Conservation (phyloP, 2,113 vertebrate species). For the Lates calcarifer region DNA sequence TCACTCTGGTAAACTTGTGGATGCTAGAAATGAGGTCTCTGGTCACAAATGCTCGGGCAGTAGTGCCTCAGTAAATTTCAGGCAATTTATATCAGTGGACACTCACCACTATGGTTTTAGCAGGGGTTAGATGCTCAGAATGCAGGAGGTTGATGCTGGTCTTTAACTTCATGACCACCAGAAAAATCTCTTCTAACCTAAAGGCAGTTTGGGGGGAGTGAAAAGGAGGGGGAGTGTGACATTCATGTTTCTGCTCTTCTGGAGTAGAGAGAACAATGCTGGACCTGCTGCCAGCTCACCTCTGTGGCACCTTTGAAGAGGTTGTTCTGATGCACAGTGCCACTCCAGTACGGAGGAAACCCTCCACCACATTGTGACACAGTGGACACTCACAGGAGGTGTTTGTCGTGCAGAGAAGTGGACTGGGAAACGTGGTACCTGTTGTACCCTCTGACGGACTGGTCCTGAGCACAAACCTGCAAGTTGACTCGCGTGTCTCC, state of each 20-base stretch:
- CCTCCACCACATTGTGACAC: constrained; percentile 2
- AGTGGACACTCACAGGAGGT: constrained; percentile 7
- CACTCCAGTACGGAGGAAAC: constrained; percentile 10
- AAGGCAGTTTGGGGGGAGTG: not conserved
- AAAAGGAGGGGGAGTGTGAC: no score
- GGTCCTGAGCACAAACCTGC: not conserved
- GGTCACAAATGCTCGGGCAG: no score
- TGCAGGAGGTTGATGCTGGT: not conserved
- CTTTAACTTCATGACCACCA: not conserved
- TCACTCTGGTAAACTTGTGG: no score
- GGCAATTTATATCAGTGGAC: no score
- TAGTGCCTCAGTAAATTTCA: no score
- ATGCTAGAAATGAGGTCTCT: no score
- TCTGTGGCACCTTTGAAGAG: constrained; percentile 37
- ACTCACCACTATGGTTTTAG: no score
- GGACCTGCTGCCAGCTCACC: constrained; percentile 9
- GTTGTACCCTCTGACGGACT: not conserved
- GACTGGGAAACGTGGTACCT: constrained; percentile 11
- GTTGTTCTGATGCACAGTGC: constrained; percentile 12
- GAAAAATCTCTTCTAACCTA: not conserved
- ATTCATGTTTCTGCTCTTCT: no score
- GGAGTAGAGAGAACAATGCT: not conserved
- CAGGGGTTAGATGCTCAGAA: no score
- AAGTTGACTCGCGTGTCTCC: not conserved
- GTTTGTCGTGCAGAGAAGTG: not conserved